Evolutionary conservation across 2,888 invertebrate genomes (phyloP), one percentile per base, ranked within the genome.

Genomic region (Luperina nickerlii): DNA sequence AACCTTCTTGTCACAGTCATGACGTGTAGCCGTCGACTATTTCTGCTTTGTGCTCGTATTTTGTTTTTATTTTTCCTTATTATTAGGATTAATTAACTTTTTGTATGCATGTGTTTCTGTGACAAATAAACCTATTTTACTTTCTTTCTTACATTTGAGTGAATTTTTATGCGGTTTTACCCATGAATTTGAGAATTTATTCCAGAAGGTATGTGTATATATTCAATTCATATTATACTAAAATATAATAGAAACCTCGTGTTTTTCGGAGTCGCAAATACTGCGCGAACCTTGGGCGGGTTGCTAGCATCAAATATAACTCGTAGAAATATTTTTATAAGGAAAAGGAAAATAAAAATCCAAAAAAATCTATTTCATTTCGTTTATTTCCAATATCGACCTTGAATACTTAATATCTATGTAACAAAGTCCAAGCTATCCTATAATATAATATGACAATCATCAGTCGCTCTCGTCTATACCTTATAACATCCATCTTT

Each of bases 381-480:
- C 94, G 83, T 96, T 96, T 96, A 96, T 96, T 96, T 96, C 92
- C 94, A 95, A 95, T 95, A 94, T 92, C 94, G 94, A 96, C 95
- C 90, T 95, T 95, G 96, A 96, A 95, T 94, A 95, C 95, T 96
- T 96, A 95, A 95, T 94, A 91, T 95, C 96, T 96, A 96, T 96
- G 96, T 95, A 96, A 96, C 96, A 96, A 94, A 95, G 95, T 96
- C 95, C 95, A 96, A 93, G 91, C 92, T 92, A 93, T 85, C 87
- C 89, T 90, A 90, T 89, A 86, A 86, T 86, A 90, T 90, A 89
- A 89, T 90, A 88, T 90, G 89, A 89, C 90, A 90, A 90, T 88
- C 88, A 87, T 90, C 91, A 91, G 90, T 90, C 91, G 89, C 88
- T 89, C 90, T 88, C 88, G 81, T 76, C 89, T 89, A 86, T 87